phyloP scores from a whole-genome alignment of 2,797 vertebrate species.

The Myioborus miniatus region DNA sequence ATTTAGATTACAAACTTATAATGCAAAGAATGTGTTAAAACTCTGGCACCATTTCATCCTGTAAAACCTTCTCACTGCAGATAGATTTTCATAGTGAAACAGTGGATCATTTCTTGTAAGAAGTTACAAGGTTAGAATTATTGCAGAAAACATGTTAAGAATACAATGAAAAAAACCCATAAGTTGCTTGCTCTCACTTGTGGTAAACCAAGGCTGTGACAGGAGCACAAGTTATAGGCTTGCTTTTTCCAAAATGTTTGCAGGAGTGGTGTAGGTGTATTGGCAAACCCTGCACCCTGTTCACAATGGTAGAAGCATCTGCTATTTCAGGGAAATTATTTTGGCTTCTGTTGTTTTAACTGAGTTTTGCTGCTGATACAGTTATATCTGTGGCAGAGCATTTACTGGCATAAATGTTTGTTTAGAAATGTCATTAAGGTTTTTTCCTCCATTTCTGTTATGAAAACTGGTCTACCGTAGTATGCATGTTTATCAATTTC shows the following conservation, averaged over 20 bases:
- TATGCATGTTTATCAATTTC: not conserved
- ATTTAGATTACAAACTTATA: not conserved
- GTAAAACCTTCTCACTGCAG: not conserved
- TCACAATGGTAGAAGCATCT: not conserved
- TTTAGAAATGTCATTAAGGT: not conserved
- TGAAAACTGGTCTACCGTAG: not conserved
- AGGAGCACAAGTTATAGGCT: rapidly evolving
- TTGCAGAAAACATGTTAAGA: not conserved
- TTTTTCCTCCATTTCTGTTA: not conserved
- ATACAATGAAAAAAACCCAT: rapidly evolving
- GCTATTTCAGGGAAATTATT: not conserved
- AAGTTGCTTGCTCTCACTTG: not conserved
- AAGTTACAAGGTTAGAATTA: not conserved
- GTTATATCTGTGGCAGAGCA: not conserved
- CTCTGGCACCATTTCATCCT: not conserved
- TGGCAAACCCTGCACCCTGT: not conserved
- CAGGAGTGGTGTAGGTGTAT: not conserved
- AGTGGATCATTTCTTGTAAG: not conserved
- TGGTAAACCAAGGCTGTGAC: not conserved
- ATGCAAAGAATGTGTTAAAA: not conserved
- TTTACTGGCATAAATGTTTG: not conserved
- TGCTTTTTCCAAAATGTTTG: not conserved
- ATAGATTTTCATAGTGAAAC: not conserved
- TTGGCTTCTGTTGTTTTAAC: not conserved
- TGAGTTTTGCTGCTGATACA: not conserved